Evolutionary conservation across 1,140 invertebrate species (phyloP).

Genomic region (Brachionus koreanus): DNA sequence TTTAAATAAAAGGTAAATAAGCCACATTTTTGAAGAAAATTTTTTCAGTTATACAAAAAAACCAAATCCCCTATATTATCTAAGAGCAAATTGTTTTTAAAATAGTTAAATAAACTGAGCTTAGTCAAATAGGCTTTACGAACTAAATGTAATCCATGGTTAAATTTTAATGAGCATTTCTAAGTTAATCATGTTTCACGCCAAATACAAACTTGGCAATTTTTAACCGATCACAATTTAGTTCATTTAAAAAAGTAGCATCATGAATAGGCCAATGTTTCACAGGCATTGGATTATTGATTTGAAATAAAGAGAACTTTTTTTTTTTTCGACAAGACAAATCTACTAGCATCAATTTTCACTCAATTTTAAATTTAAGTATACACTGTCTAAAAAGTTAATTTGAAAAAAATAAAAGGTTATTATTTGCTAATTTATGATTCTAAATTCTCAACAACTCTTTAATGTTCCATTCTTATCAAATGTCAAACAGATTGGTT

Average conservation of each 20-base stretch:
- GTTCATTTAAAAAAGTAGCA: no score
- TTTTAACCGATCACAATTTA: background rate
- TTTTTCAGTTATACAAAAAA: background rate
- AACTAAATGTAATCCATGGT: background rate
- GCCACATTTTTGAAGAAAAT: background rate
- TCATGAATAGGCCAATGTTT: no score
- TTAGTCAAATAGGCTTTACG: background rate
- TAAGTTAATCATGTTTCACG: background rate
- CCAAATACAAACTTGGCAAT: background rate
- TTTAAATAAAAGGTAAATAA: background rate
- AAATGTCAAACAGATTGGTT: background rate
- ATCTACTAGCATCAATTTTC: background rate
- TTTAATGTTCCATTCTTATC: background rate
- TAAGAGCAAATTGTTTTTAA: background rate
- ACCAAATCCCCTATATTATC: background rate
- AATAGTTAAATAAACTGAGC: background rate
- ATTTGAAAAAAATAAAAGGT: background rate
- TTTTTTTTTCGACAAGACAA: background rate
- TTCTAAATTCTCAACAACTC: background rate
- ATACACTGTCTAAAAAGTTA: background rate
- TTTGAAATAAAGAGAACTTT: background rate
- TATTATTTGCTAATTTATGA: background rate
- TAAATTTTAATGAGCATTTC: background rate
- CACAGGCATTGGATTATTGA: no score
- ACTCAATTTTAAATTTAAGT: background rate